phyloP scores from a whole-genome alignment of 2,888 invertebrate genomes.

The Sabatieria punctata region DNA sequence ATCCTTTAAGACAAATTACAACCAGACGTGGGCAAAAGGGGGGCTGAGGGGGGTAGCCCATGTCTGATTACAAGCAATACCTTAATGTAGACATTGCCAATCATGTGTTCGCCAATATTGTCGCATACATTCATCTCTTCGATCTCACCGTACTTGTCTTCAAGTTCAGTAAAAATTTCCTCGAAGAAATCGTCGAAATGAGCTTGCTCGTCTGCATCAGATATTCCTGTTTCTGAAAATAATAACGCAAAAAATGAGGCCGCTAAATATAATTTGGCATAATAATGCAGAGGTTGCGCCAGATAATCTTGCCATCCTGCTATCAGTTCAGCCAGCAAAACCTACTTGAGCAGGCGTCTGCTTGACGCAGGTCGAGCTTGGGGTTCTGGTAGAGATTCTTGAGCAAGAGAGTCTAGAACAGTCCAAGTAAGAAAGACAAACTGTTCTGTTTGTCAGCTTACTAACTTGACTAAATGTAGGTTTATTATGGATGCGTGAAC shows the following conservation, averaged over 20 bases:
- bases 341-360: constrained; percentile 84
- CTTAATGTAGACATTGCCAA: constrained; percentile 98
- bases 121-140: constrained; percentile 99
- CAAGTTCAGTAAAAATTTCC: constrained; percentile 95
- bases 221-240: too few relatives aligned
- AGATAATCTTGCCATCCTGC: too few relatives aligned
- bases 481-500: constrained; percentile 95
- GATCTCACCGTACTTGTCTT: constrained; percentile 97
- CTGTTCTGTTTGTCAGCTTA: too few relatives aligned
- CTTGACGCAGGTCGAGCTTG: constrained; percentile 90
- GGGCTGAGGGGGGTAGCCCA: too few relatives aligned
- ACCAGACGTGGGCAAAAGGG: too few relatives aligned
- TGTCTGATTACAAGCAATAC: too few relatives aligned
- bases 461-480: constrained; percentile 99
- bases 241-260: too few relatives aligned
- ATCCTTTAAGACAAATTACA: too few relatives aligned
- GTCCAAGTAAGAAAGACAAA: too few relatives aligned
- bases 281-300: too few relatives aligned
- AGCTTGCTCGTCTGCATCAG: constrained; percentile 95
- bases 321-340: too few relatives aligned
- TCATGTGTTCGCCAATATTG: constrained; percentile 91
- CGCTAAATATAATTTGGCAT: too few relatives aligned
- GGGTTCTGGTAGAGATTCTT: constrained; percentile 97
- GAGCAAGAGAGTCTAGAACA: constrained; percentile 74
- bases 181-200: constrained; percentile 99